phyloP scores from a whole-genome alignment of 2,888 invertebrate genomes.

The Eilema sororculum region DNA sequence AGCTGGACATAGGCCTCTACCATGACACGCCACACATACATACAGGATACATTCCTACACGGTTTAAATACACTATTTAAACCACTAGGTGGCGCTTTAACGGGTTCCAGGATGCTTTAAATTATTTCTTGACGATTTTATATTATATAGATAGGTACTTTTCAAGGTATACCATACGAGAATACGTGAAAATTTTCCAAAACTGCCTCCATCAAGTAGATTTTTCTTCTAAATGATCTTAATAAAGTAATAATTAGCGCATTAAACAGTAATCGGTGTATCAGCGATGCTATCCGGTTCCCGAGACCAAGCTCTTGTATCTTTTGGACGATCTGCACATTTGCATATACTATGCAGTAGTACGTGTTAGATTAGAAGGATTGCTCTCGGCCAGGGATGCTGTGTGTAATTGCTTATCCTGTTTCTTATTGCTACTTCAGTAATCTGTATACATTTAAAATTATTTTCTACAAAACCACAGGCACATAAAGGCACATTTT shows the following conservation, averaged over 20 bases:
- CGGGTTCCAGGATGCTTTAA: too few relatives aligned
- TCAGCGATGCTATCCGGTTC: conserved; percentile 43
- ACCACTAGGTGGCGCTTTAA: too few relatives aligned
- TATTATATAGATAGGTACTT: not conserved
- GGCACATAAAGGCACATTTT: too few relatives aligned
- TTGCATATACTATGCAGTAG: conserved; percentile 64
- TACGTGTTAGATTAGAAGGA: conserved; percentile 50
- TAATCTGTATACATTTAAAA: too few relatives aligned
- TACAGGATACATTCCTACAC: too few relatives aligned
- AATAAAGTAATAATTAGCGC: conserved; percentile 62
- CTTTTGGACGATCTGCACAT: conserved; percentile 56
- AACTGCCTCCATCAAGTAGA: not conserved
- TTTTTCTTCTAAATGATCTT: conserved; percentile 21
- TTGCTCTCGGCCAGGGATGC: conserved; percentile 39
- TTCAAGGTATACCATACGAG: not conserved
- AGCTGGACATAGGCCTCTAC: too few relatives aligned
- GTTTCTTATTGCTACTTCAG: not conserved
- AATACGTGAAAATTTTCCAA: not conserved
- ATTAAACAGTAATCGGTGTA: conserved; percentile 51
- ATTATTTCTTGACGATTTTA: too few relatives aligned
- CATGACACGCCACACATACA: too few relatives aligned
- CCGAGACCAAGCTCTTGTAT: conserved; percentile 59
- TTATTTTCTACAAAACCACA: too few relatives aligned
- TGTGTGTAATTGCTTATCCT: not conserved
- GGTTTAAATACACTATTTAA: too few relatives aligned